Conservation (phyloP, 2,113 vertebrate species). For the Periophthalmus modestus region DNA sequence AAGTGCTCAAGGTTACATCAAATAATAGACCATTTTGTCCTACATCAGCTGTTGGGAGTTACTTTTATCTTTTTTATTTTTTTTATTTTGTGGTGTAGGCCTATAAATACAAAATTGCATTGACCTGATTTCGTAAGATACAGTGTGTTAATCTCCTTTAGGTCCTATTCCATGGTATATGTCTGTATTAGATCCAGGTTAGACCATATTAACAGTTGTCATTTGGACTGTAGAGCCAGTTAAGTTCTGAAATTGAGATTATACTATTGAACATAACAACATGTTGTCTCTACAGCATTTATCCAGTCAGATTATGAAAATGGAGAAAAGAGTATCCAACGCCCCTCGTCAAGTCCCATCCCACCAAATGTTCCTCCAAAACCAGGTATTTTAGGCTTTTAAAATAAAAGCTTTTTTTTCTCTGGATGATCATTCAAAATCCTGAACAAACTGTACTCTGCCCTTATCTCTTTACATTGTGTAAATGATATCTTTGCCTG, state of each 20-base stretch:
- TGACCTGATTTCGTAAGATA: not conserved
- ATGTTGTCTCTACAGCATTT: slow-evolving; percentile 61
- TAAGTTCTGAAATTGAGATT: not conserved
- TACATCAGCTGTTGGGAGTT: too few relatives aligned
- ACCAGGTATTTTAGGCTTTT: slow-evolving; percentile 58
- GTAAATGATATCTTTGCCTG: not conserved
- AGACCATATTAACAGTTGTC: not conserved
- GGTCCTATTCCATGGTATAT: not conserved
- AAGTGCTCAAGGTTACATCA: slow-evolving; percentile 24
- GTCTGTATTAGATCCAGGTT: not conserved
- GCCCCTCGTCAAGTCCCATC: not conserved
- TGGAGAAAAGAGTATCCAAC: slow-evolving; percentile 67
- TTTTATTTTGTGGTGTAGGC: too few relatives aligned
- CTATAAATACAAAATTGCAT: not conserved
- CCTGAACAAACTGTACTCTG: not conserved
- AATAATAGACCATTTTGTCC: not conserved
- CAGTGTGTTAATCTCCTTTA: not conserved
- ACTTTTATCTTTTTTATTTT: too few relatives aligned
- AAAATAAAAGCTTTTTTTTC: not conserved
- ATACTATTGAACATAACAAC: not conserved
- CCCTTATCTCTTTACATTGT: not conserved
- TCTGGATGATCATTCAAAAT: not conserved
- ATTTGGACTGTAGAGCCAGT: not conserved
- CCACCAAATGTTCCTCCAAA: slow-evolving; percentile 20
- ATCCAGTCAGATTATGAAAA: slow-evolving; percentile 73